A percentile compares a stretch with the other conserved stretches of the same genome.
Evolutionary conservation across 2,888 invertebrate species (phyloP).

Genomic region (Cepaea hortensis): DNA sequence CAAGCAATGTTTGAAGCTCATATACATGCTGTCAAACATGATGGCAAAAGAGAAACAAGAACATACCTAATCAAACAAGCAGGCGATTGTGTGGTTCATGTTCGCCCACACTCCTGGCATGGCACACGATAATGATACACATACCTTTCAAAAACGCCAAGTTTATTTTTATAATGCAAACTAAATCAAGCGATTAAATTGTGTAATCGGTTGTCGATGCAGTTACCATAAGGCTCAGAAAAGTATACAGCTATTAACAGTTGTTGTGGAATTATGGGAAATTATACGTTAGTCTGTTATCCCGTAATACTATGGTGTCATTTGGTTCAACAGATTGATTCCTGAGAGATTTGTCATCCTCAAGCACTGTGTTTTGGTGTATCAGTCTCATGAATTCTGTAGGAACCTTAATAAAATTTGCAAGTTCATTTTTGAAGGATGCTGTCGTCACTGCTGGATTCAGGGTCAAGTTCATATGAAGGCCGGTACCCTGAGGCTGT

Average conservation of each 20-base stretch:
- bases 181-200: no score
- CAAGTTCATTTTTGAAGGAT: constrained; percentile 2
- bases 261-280: constrained; percentile 9
- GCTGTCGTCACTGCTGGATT: constrained; percentile 7
- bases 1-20: no score
- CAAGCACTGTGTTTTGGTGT: background rate
- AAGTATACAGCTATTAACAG: background rate
- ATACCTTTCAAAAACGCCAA: no score
- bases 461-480: constrained; percentile 26
- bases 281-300: constrained; percentile 13
- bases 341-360: background rate
- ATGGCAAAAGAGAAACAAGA: no score
- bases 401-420: constrained; percentile 27
- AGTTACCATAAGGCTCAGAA: no score
- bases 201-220: no score
- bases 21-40: no score
- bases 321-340: constrained; percentile 6
- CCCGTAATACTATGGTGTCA: constrained; percentile 23
- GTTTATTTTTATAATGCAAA: no score
- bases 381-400: constrained; percentile 19
- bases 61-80: no score
- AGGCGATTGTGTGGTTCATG: no score
- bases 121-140: no score
- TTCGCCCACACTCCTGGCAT: no score
- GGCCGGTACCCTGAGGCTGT: constrained; percentile 31